Evolutionary conservation across 2,888 invertebrate genomes (phyloP).

Genomic region (Balanococcus diminutus): DNA sequence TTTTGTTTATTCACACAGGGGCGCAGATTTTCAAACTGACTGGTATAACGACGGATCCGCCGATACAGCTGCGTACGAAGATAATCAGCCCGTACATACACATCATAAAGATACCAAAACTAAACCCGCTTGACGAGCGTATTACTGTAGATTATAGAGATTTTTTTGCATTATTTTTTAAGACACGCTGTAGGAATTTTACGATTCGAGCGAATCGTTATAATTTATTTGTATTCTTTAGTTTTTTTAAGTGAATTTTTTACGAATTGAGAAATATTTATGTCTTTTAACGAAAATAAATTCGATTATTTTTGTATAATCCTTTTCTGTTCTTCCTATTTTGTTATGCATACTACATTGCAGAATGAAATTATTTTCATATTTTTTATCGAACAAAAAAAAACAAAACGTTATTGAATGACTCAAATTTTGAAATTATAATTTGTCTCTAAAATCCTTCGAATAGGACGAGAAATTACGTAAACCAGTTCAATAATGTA

Average conservation of each 20-base stretch:
- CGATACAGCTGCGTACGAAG: conserved; percentile 15
- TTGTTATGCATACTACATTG: too few relatives aligned
- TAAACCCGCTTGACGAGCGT: conserved; percentile 12
- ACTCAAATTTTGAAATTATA: too few relatives aligned
- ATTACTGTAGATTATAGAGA: neutral
- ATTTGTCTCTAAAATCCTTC: too few relatives aligned
- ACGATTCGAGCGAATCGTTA: conserved; percentile 6
- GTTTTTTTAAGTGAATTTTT: conserved; percentile 23
- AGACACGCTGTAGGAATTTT: neutral
- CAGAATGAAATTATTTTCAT: too few relatives aligned
- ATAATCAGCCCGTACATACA: neutral
- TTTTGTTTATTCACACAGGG: neutral
- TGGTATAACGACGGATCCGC: conserved; percentile 40
- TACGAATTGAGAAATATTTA: conserved; percentile 26
- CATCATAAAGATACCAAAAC: conserved; percentile 45
- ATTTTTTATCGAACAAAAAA: too few relatives aligned
- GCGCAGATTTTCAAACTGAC: conserved; percentile 21
- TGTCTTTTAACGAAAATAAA: conserved; percentile 21
- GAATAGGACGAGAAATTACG: too few relatives aligned
- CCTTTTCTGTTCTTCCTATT: too few relatives aligned
- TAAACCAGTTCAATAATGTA: too few relatives aligned
- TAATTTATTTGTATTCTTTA: neutral
- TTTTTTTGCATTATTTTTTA: neutral
- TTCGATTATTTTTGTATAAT: conserved; percentile 28
- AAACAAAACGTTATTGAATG: too few relatives aligned